Evolutionary conservation across 2,888 invertebrate genomes (phyloP).

Genomic region (Drosophila suboccidentalis): DNA sequence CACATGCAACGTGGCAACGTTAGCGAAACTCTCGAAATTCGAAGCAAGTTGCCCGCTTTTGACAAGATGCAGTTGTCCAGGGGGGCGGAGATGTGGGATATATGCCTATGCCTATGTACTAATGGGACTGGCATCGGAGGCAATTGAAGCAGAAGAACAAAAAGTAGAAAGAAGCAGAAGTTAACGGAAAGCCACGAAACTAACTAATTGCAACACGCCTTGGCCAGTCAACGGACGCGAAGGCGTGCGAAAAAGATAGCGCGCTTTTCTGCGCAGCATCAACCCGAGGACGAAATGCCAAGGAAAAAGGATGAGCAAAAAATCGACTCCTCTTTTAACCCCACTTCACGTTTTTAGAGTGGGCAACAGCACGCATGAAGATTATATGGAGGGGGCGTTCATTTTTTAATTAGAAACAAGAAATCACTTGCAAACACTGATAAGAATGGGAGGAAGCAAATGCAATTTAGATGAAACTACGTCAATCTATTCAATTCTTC

Average conservation of each 20-base stretch:
- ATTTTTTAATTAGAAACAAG: conserved; percentile 57
- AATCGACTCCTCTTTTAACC: neutral
- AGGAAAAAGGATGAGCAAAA: neutral
- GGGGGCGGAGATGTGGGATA: neutral
- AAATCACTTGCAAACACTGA: conserved; percentile 37
- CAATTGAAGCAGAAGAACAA: conserved; percentile 62
- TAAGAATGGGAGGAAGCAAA: conserved; percentile 17
- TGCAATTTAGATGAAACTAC: conserved; percentile 40
- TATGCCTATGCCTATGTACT: conserved; percentile 55
- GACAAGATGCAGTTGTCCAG: conserved; percentile 57
- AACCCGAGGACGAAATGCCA: neutral
- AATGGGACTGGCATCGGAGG: conserved; percentile 10
- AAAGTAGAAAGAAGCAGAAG: conserved; percentile 53
- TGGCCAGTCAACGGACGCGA: conserved; percentile 40
- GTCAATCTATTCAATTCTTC: conserved; percentile 32
- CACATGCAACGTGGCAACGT: conserved; percentile 19
- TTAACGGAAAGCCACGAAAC: conserved; percentile 77
- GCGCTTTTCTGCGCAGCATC: conserved; percentile 68
- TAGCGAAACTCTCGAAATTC: conserved; percentile 54
- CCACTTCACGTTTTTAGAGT: neutral
- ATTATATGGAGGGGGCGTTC: neutral
- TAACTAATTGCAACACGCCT: conserved; percentile 61
- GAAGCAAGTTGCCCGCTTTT: conserved; percentile 63
- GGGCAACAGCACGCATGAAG: conserved; percentile 28
- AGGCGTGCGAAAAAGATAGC: conserved; percentile 78